phyloP scores from a whole-genome alignment of 2,797 vertebrate genomes.

The Thalassophryne amazonica region DNA sequence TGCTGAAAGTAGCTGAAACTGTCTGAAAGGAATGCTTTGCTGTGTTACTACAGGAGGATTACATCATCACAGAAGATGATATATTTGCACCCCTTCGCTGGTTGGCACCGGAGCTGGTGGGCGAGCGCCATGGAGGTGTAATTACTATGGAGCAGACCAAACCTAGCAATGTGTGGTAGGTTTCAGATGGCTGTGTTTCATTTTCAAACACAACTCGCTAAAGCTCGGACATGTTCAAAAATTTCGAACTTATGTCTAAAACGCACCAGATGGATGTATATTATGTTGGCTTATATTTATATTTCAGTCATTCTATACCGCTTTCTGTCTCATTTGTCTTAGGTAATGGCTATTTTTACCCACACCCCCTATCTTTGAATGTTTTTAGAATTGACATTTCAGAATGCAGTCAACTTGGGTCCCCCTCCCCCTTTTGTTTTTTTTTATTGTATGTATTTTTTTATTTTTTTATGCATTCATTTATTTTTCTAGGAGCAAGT shows the following conservation, averaged over 20 bases:
- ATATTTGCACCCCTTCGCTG: conserved; percentile 90
- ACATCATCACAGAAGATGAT: conserved; percentile 93
- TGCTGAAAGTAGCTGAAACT: neutral
- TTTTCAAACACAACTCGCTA: neutral
- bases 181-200: conserved; percentile 26
- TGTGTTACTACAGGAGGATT: conserved; percentile 86
- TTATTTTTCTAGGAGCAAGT: too few species aligned
- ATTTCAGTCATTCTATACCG: too few species aligned
- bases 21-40: conserved; percentile 1
- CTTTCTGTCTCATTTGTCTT: too few species aligned
- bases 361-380: too few species aligned
- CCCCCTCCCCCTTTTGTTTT: too few species aligned
- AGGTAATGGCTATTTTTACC: too few species aligned
- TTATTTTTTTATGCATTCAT: too few species aligned
- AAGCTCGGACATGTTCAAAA: neutral
- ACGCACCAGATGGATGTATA: too few species aligned
- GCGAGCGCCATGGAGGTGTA: conserved; percentile 90
- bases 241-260: neutral
- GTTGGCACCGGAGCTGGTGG: conserved; percentile 94
- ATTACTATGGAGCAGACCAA: conserved; percentile 91
- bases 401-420: too few species aligned
- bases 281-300: too few species aligned
- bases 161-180: conserved; percentile 94
- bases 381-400: too few species aligned
- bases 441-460: too few species aligned